A percentile compares a stretch with the other conserved stretches of the same genome.
Evolutionary conservation across 1,140 invertebrate species (phyloP).

Genomic region (Sogatella furcifera): DNA sequence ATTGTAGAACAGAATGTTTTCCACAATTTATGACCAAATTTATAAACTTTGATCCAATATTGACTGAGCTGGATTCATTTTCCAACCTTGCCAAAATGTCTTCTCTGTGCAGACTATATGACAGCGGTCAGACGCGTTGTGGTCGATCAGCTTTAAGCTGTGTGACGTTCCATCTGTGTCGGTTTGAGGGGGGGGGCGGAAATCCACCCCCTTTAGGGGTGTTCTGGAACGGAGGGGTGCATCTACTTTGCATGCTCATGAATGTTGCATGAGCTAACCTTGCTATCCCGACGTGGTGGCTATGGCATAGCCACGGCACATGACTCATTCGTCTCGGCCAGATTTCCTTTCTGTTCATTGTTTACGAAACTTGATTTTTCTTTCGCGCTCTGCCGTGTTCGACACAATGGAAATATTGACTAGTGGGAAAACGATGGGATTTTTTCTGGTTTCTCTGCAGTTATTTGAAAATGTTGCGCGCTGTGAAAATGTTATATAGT

Average conservation of each 20-base stretch:
- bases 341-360: not conserved
- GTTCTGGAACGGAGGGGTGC: not conserved
- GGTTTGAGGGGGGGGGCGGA: not conserved
- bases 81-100: too few species aligned
- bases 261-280: not conserved
- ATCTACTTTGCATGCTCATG: constrained; percentile 1
- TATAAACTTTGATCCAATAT: too few species aligned
- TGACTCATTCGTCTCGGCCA: not conserved
- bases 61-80: too few species aligned
- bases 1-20: too few species aligned
- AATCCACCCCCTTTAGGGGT: too few species aligned
- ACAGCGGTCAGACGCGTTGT: not conserved
- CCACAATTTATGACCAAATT: too few species aligned
- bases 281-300: not conserved
- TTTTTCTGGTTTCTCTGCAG: too few species aligned
- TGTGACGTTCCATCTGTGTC: not conserved
- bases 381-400: not conserved
- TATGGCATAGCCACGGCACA: not conserved
- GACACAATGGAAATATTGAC: too few species aligned
- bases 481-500: too few species aligned
- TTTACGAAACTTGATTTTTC: constrained; percentile 2
- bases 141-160: not conserved
- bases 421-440: too few species aligned
- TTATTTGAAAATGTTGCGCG: too few species aligned
- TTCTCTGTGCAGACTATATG: too few species aligned